Evolutionary conservation across 2,113 vertebrate species (phyloP).

Genomic region (Etheostoma spectabile): DNA sequence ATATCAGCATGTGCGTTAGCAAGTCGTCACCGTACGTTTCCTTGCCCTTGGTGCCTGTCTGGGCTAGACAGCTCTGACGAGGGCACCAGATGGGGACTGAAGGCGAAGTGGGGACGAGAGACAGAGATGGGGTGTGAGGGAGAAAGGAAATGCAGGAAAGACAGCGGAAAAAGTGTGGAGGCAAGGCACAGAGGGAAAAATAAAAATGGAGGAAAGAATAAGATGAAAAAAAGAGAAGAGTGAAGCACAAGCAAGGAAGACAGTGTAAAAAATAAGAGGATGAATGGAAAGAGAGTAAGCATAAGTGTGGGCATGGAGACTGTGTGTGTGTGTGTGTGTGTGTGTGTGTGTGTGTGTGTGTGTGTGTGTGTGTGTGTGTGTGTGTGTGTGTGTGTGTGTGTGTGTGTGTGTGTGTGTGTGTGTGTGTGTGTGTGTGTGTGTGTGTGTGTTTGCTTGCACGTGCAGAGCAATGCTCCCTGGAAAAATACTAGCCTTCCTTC

Average conservation of each 20-base stretch:
- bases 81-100: conserved; percentile 50
- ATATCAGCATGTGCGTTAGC: conserved; percentile 39
- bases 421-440: background rate
- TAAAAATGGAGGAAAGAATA: background rate
- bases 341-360: background rate
- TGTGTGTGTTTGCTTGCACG: background rate
- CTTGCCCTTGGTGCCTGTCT: conserved; percentile 63
- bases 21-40: conserved; percentile 47
- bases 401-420: background rate
- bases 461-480: conserved; percentile 41
- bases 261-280: background rate
- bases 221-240: background rate
- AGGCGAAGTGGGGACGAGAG: conserved; percentile 17
- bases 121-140: conserved; percentile 21
- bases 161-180: conserved; percentile 37
- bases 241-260: background rate
- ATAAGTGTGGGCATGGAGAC: conserved; percentile 1
- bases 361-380: background rate
- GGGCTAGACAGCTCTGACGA: conserved; percentile 43
- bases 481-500: conserved; percentile 63
- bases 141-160: background rate
- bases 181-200: conserved; percentile 6
- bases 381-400: background rate
- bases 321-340: background rate
- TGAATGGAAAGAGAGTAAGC: conserved; percentile 2